Evolutionary conservation across 2,797 vertebrate species (phyloP).

Genomic region (Psittacula echo): DNA sequence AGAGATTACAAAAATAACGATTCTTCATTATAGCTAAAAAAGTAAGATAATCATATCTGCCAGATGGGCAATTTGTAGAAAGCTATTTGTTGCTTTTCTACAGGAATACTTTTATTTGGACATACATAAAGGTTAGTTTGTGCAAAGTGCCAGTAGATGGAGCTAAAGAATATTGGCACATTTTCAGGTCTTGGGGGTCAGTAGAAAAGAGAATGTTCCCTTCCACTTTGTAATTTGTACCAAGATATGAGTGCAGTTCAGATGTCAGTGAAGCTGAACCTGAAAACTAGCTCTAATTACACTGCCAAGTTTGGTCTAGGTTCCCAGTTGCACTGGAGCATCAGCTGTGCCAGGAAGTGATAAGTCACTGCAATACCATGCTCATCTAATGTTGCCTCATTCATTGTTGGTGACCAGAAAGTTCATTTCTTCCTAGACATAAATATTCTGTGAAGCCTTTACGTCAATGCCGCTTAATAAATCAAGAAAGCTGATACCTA

Average conservation of each 20-base stretch:
- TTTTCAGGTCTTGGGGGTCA: neutral
- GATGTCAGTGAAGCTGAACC: neutral
- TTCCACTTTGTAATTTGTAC: neutral
- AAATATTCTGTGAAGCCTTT: neutral
- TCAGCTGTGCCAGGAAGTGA: neutral
- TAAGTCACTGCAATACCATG: neutral
- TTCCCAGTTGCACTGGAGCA: neutral
- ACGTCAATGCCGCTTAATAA: neutral
- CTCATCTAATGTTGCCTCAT: neutral
- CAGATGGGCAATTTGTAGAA: slow-evolving; percentile 36
- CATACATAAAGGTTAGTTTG: neutral
- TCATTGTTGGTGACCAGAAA: neutral
- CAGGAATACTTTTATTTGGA: neutral
- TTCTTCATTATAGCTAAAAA: slow-evolving; percentile 30
- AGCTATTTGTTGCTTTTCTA: slow-evolving; percentile 9
- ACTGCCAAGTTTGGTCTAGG: neutral
- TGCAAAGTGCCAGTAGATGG: slow-evolving; percentile 57
- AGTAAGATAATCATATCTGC: slow-evolving; percentile 32
- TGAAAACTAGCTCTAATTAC: neutral
- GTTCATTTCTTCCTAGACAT: neutral
- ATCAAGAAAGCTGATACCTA: neutral
- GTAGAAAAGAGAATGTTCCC: neutral
- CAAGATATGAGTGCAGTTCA: fast-evolving
- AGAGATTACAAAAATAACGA: slow-evolving; percentile 50
- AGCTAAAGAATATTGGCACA: slow-evolving; percentile 53